Base-by-base conservation (phyloP, 2,888 invertebrate genomes). In the Drosophila longiperda region DNA sequence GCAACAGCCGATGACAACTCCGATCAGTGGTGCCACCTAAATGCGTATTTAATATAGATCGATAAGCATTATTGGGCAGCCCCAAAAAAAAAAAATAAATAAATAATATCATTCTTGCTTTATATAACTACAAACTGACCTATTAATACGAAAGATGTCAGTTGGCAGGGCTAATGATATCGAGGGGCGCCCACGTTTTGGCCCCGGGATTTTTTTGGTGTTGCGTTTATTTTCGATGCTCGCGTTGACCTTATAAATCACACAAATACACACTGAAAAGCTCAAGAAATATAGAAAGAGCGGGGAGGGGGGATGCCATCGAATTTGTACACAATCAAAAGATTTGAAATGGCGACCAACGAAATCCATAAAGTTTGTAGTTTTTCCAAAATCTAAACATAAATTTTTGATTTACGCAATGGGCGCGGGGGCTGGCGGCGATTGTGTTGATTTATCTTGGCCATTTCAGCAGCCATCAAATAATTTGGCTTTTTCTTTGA, bases 341-440 rank as follows among this genome's bases (percentile, higher is more conserved):
- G 71, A 78, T 80, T 75, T 78, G 52, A 50, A 54, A 66, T 68
- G 79, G 70, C 77, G 66, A 66, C 74, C 59, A 66, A 71, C 67
- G 45, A 45, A 66, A 78, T 82, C 66, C 73, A 85, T 81, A 87
- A 80, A 87, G 38, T 83, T 72, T 60, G 12, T 29, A 40, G 48
- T 52, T 50, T 59, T 57, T 49, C 42, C 64, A 65, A 70, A 72
- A 66, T 71, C 73, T 66, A 74, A 86, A 80, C 80, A 88, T 86
- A 88, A 67, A 87, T 66, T 70, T 89, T 81, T 87, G 89, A 88
- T 87, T 88, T 86, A 84, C 79, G 84, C 89, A 88, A 88, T 75
- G 71, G 53, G 23, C 55, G 66, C 48, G 73, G 73, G 78, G 70
- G 75, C 63, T 75, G 50, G 49, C 70, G 59, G 54, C 55, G 75